phyloP scores from a whole-genome alignment of 2,888 invertebrate species.

The Andrena fulva region DNA sequence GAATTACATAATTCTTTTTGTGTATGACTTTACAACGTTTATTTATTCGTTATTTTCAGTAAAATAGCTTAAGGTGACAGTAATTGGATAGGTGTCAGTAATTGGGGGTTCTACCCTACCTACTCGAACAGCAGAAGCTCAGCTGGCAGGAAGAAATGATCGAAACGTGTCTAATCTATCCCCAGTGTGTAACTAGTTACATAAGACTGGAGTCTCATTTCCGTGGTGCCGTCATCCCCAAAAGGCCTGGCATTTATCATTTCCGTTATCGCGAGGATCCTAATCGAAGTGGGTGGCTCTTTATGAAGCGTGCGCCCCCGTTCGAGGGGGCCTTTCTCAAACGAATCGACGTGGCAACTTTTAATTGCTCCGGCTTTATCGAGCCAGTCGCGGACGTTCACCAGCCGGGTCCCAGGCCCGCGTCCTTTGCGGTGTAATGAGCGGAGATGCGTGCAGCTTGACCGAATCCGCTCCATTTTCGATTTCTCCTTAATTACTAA shows the following conservation, averaged over 20 bases:
- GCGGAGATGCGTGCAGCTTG: constrained; percentile 62
- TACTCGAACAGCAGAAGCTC: no score
- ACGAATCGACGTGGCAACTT: constrained; percentile 67
- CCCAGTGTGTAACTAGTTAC: no score
- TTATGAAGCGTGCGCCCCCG: background rate
- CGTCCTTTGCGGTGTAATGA: constrained; percentile 64
- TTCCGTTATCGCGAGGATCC: constrained; percentile 20
- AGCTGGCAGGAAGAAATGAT: no score
- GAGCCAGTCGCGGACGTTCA: constrained; percentile 41
- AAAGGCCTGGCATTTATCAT: constrained; percentile 18
- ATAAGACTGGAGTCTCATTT: no score
- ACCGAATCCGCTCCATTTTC: constrained; percentile 68
- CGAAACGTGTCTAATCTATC: no score
- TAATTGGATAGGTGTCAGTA: no score
- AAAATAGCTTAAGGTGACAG: no score
- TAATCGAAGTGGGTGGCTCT: constrained; percentile 51
- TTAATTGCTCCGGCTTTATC: constrained; percentile 70
- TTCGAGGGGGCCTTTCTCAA: constrained; percentile 38
- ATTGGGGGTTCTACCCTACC: no score
- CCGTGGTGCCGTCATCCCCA: no score
- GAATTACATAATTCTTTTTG: no score
- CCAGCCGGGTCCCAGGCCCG: constrained; percentile 25
- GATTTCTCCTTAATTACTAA: constrained; percentile 71
- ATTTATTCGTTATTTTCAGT: no score
- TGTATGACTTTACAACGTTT: no score